Evolutionary conservation across 2,888 invertebrate genomes (phyloP).

Genomic region (Cephus pygmeus): DNA sequence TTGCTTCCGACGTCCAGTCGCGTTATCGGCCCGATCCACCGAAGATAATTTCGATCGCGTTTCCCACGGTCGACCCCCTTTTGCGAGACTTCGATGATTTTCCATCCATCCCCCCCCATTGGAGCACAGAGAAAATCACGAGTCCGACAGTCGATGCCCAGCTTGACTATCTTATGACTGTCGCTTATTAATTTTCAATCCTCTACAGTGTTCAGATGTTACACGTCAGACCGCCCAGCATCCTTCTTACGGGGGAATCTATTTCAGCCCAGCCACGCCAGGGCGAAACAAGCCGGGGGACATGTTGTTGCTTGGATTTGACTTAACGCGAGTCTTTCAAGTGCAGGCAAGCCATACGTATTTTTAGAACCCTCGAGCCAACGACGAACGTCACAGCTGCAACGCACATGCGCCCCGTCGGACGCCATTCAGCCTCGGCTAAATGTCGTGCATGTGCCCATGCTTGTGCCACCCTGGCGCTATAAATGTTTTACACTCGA

Average conservation of each 20-base stretch:
- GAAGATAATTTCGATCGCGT: background rate
- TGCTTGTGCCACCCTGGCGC: constrained; percentile 29
- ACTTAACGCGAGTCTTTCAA: constrained; percentile 35
- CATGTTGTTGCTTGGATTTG: no score
- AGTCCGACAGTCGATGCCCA: background rate
- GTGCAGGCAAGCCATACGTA: constrained; percentile 48
- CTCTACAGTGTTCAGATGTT: no score
- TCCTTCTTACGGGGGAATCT: no score
- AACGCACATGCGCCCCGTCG: constrained; percentile 50
- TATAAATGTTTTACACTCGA: constrained; percentile 49
- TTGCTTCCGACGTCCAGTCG: no score
- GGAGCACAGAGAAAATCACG: background rate
- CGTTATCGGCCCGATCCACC: no score
- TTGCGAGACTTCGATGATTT: background rate
- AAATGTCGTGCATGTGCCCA: constrained; percentile 6
- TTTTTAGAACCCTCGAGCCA: constrained; percentile 52
- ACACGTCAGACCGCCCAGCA: no score
- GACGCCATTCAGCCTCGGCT: constrained; percentile 41
- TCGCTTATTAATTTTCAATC: no score
- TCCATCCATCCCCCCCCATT: background rate
- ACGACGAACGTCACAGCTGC: constrained; percentile 49
- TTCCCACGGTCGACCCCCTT: background rate
- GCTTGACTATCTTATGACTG: background rate
- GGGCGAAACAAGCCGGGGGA: no score
- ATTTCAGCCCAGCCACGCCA: no score